A percentile compares a stretch with the other conserved stretches of the same genome.
Evolutionary conservation across 2,888 invertebrate species (phyloP).

Genomic region (Taenaris catops): DNA sequence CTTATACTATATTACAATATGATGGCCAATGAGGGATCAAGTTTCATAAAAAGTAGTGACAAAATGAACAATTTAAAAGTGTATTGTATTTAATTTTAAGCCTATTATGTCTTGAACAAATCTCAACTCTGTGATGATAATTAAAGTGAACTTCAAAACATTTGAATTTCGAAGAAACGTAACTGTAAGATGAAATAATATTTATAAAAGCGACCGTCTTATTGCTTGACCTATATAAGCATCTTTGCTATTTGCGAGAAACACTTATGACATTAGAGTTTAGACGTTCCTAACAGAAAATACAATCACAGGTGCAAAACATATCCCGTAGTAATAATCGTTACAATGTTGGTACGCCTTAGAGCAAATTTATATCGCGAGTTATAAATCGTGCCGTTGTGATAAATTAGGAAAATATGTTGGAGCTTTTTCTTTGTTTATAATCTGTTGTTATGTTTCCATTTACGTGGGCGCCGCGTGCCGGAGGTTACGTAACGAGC

Average conservation of each 20-base stretch:
- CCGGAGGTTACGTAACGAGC: conserved; percentile 42
- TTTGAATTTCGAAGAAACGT: background rate
- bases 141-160: background rate
- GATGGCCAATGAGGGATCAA: no score
- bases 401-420: conserved; percentile 24
- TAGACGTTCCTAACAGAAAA: conserved; percentile 2
- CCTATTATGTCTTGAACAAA: no score
- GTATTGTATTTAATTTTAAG: no score
- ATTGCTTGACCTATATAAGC: background rate
- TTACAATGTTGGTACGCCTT: conserved; percentile 2
- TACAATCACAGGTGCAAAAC: conserved; percentile 5
- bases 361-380: conserved; percentile 9
- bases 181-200: background rate
- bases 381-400: conserved; percentile 15
- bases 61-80: no score
- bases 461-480: conserved; percentile 37
- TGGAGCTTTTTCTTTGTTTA: conserved; percentile 28
- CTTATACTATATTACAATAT: no score
- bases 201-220: background rate
- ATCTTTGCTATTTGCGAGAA: background rate
- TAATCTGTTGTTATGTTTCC: conserved; percentile 34
- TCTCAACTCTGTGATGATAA: no score
- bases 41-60: no score
- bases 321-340: conserved; percentile 8
- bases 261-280: background rate